Conservation (phyloP, 2,888 invertebrate species). For the Troglohyphantes excavatus region DNA sequence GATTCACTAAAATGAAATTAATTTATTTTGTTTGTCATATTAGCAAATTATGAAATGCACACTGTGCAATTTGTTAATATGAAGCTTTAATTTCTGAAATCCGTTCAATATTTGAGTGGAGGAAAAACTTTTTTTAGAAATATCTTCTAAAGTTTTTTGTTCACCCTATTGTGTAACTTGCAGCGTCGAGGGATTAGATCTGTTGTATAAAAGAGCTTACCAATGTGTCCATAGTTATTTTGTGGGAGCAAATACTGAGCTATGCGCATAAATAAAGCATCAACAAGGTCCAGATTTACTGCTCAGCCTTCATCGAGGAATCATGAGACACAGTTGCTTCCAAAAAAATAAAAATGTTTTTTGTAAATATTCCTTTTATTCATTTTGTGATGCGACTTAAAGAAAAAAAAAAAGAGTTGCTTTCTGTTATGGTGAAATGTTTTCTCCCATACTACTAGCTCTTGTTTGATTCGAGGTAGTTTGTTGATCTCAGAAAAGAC, state of each 20-base stretch:
- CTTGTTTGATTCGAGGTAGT: constrained; percentile 28
- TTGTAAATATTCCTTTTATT: constrained; percentile 73
- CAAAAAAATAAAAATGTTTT: constrained; percentile 21
- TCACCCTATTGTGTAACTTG: constrained; percentile 34
- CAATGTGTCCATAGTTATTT: constrained; percentile 67
- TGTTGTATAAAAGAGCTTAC: constrained; percentile 72
- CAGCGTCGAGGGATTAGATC: constrained; percentile 47
- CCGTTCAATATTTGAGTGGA: too few relatives aligned
- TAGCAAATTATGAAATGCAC: neutral
- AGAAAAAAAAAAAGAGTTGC: constrained; percentile 10
- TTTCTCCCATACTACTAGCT: constrained; percentile 3
- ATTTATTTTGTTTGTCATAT: neutral
- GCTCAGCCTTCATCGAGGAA: constrained; percentile 70
- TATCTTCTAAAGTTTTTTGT: neutral
- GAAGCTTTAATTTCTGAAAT: neutral
- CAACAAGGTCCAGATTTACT: constrained; percentile 65
- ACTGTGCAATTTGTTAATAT: neutral
- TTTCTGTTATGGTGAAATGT: neutral
- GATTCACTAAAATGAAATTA: neutral
- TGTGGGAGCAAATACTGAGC: constrained; percentile 74
- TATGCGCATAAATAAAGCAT: constrained; percentile 48
- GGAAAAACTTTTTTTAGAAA: neutral
- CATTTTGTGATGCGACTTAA: constrained; percentile 41
- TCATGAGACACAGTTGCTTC: constrained; percentile 65
- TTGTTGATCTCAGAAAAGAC: constrained; percentile 62